Evolutionary conservation across 2,113 vertebrate genomes (phyloP).

Genomic region (Lontra canadensis): DNA sequence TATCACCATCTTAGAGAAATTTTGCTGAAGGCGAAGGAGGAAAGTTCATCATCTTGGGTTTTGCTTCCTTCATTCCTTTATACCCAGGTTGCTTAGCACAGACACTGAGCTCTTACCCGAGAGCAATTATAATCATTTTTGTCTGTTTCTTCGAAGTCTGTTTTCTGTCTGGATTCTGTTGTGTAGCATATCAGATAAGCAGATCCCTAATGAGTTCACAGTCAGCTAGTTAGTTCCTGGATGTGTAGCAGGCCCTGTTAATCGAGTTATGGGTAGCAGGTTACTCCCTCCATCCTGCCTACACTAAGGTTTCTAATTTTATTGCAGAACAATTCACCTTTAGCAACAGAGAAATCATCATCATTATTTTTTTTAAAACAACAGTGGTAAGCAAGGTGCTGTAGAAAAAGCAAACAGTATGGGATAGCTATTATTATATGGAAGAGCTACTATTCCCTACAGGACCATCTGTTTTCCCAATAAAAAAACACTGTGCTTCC

Average conservation of each 20-base stretch:
- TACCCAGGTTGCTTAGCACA: neutral
- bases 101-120: neutral
- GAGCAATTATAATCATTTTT: conserved; percentile 17
- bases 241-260: neutral
- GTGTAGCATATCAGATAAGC: conserved; percentile 67
- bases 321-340: neutral
- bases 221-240: conserved; percentile 2
- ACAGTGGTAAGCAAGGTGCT: neutral
- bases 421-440: conserved; percentile 31
- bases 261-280: neutral
- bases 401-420: conserved; percentile 53
- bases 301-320: conserved; percentile 37
- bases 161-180: conserved; percentile 65
- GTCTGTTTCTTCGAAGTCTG: conserved; percentile 60
- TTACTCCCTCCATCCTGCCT: neutral
- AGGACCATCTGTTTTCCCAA: conserved; percentile 60
- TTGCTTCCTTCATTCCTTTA: neutral
- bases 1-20: neutral
- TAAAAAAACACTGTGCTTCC: conserved; percentile 20
- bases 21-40: neutral
- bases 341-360: neutral
- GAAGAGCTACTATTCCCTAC: conserved; percentile 33
- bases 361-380: neutral
- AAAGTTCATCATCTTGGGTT: conserved; percentile 5
- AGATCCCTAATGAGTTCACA: conserved; percentile 50